Evolutionary conservation across 2,797 vertebrate genomes (phyloP).

Genomic region (Hippopotamyrus pictus): DNA sequence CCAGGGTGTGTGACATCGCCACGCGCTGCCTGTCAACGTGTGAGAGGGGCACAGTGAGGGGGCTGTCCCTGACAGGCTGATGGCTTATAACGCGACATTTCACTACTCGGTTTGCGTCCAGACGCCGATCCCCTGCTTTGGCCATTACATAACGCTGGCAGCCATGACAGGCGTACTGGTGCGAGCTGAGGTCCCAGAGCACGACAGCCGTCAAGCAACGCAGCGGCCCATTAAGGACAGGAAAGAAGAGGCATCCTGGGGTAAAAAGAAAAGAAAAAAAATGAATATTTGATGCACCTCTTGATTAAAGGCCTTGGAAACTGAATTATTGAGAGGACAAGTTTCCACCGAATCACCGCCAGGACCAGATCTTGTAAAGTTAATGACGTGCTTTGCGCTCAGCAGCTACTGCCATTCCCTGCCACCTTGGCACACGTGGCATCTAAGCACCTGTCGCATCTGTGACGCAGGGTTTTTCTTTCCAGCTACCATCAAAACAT

Average conservation of each 20-base stretch:
- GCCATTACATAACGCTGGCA: slow-evolving; percentile 21
- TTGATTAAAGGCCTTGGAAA: slow-evolving; percentile 63
- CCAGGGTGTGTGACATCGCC: neutral
- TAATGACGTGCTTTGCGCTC: slow-evolving; percentile 55
- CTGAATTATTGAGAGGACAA: slow-evolving; percentile 64
- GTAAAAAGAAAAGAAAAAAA: slow-evolving; percentile 15
- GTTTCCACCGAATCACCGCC: slow-evolving; percentile 51
- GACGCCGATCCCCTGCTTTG: slow-evolving; percentile 16
- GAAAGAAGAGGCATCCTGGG: slow-evolving; percentile 39
- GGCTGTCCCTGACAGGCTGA: neutral
- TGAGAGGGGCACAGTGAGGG: neutral
- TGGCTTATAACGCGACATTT: neutral
- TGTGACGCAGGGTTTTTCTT: too few species aligned
- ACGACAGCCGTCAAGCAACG: slow-evolving; percentile 35
- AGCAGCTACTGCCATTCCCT: slow-evolving; percentile 34
- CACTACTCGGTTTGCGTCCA: neutral
- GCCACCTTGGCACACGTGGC: neutral
- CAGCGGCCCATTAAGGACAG: slow-evolving; percentile 32
- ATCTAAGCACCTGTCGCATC: neutral
- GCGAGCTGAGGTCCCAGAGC: slow-evolving; percentile 17
- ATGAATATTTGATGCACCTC: slow-evolving; percentile 63
- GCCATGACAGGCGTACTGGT: slow-evolving; percentile 33
- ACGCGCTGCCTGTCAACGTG: neutral
- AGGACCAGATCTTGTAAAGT: slow-evolving; percentile 47
- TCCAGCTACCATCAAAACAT: neutral